Evolutionary conservation across 2,888 invertebrate species (phyloP).

Genomic region (Diplazon laetatorius): DNA sequence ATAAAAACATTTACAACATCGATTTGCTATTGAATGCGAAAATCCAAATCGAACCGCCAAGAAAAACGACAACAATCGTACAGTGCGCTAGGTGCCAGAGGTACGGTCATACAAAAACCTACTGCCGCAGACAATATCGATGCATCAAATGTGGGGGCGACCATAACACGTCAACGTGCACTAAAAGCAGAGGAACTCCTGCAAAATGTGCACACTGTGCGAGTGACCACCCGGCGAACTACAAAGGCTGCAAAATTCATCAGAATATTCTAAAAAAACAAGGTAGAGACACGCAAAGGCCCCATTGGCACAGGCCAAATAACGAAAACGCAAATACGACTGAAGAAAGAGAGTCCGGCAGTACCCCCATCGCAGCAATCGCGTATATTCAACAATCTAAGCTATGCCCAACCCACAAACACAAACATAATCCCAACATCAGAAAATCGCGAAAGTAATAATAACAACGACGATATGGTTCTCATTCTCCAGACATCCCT

Average conservation of each 20-base stretch:
- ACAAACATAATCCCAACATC: not conserved
- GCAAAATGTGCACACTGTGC: constrained; percentile 21
- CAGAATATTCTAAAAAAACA: constrained; percentile 4
- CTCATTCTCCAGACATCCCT: constrained; percentile 13
- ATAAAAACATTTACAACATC: no score
- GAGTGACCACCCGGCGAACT: constrained; percentile 13
- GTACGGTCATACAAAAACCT: constrained; percentile 61
- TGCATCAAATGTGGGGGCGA: constrained; percentile 24
- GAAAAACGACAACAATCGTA: constrained; percentile 31
- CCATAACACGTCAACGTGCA: constrained; percentile 4
- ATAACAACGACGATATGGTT: not conserved
- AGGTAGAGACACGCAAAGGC: not conserved
- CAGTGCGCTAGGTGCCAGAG: constrained; percentile 62
- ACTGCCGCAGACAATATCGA: constrained; percentile 45
- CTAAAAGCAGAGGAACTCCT: constrained; percentile 5
- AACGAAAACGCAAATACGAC: not conserved
- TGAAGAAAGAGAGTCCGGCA: not conserved
- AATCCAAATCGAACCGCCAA: constrained; percentile 17
- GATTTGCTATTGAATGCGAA: constrained; percentile 4
- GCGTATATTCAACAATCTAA: constrained; percentile 16
- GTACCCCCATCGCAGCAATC: not conserved
- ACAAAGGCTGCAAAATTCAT: constrained; percentile 9
- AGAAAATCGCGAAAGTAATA: constrained; percentile 4
- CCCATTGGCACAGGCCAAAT: not conserved
- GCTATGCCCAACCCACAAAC: constrained; percentile 32